Base-by-base conservation (phyloP, 2,888 invertebrate genomes). In the Antitype chi region DNA sequence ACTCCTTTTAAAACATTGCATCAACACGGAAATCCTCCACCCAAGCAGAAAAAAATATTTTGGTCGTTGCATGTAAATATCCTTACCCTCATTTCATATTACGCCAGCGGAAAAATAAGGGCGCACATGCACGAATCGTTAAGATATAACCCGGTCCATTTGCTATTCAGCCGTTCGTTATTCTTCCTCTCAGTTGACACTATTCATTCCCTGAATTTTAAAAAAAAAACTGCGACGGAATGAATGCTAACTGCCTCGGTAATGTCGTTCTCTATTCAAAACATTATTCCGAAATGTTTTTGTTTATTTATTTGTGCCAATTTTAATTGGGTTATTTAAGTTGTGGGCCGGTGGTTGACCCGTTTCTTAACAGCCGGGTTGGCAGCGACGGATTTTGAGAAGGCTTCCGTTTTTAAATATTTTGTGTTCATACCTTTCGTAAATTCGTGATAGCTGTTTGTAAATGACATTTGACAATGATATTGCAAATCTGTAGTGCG, bases 161-260 rank as follows among this genome's bases (percentile, higher is more conserved):
- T 80, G 32, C 74, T 74, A 87, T 85, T 85, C 87, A 81, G 20
- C 47, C 47, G 63, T 84, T 81, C 81, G 70, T 81, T 81, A 87
- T 82, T 78, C 77, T 78, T 75, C 57, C 25, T 52, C 70, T 53
- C 53, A 20, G 71, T 63, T 69, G 82, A 82, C 78, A 85, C 72
- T 75, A 78, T 85, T 82, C 79, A 70, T 59, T 52, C 63, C 47
- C 47, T 70, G 63, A 74, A 82, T 43, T 77, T 80, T 74, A 70
- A 76, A 47, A 76, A 70, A 76, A 47, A 80, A 82, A 79, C 76
- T 80, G 79, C 69, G 69, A 53, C 68, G 28, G 55, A 63, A 77
- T 85, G 74, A 74, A 81, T 68, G 76, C 73, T 74, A 74, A 72
- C 85, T 72, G 66, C 85, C 70, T 67, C 72, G 17, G 74, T 73